Conservation (phyloP, 2,113 vertebrate genomes). For the Falco punctatus region DNA sequence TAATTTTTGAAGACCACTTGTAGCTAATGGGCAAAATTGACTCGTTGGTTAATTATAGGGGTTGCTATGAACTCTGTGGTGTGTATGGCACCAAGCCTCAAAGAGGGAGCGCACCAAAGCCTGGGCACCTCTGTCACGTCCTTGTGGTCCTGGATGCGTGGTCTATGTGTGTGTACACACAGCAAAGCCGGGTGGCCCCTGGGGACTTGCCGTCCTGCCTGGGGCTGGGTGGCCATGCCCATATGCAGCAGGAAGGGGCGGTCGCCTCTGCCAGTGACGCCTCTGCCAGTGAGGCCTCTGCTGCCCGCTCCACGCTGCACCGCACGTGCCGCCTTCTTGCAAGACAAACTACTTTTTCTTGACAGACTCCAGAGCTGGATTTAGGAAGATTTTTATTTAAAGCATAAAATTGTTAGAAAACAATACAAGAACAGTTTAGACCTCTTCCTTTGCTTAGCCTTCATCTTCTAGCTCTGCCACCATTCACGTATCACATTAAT, state of each 20-base stretch:
- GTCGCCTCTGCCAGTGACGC: not conserved
- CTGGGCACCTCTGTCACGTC: not conserved
- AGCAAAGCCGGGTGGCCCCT: not conserved
- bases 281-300: not conserved
- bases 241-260: accelerated
- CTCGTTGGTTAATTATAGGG: not conserved
- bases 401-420: slow-evolving; percentile 28
- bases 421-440: not conserved
- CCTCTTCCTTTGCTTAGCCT: not conserved
- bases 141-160: not conserved
- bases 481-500: not conserved
- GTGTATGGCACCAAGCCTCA: not conserved
- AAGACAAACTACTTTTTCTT: not conserved
- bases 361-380: not conserved
- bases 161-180: not conserved
- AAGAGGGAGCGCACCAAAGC: not conserved
- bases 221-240: not conserved
- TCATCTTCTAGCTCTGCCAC: not conserved
- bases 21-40: not conserved
- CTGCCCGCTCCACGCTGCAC: accelerated
- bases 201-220: not conserved
- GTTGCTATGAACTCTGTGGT: not conserved
- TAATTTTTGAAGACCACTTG: not conserved
- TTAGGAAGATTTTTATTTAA: slow-evolving; percentile 55
- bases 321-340: accelerated